Evolutionary conservation across 2,888 invertebrate species (phyloP).

Genomic region (Pyrrhia umbra): DNA sequence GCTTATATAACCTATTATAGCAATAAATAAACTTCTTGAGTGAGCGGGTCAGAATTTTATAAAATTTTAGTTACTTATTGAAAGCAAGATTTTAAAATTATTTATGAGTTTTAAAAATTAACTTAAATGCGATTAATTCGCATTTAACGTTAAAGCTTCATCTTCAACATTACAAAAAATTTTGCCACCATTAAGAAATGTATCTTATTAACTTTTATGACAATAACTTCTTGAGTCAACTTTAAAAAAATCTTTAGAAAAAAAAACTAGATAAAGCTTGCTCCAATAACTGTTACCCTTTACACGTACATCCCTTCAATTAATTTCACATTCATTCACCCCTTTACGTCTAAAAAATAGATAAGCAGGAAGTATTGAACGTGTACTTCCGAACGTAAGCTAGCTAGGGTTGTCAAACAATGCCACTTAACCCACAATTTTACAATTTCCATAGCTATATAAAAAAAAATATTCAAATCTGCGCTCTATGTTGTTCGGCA

Average conservation of each 20-base stretch:
- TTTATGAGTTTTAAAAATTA: slow-evolving; percentile 7
- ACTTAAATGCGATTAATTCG: too few relatives aligned
- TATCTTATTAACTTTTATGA: slow-evolving; percentile 32
- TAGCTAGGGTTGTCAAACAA: slow-evolving; percentile 77
- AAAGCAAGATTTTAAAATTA: slow-evolving; percentile 14
- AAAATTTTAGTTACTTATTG: slow-evolving; percentile 12
- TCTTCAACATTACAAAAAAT: slow-evolving; percentile 19
- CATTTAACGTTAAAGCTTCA: slow-evolving; percentile 12
- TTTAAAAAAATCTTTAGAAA: slow-evolving; percentile 35
- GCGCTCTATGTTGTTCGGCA: slow-evolving; percentile 56
- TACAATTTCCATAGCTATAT: slow-evolving; percentile 50
- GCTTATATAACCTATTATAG: slow-evolving; percentile 7
- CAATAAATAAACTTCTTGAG: slow-evolving; percentile 18
- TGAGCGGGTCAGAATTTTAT: slow-evolving; percentile 20
- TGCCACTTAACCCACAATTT: slow-evolving; percentile 72
- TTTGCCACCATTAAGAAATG: slow-evolving; percentile 5
- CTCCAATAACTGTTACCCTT: slow-evolving; percentile 77
- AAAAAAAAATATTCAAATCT: slow-evolving; percentile 52
- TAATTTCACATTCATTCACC: slow-evolving; percentile 86
- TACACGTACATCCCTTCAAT: slow-evolving; percentile 80
- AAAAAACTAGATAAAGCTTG: slow-evolving; percentile 58
- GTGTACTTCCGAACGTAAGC: slow-evolving; percentile 70
- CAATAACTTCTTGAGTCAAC: neutral
- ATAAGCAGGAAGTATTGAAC: slow-evolving; percentile 79
- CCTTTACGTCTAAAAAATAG: slow-evolving; percentile 77